Percentiles rank a stretch among this genome's conserved stretches.
Evolutionary conservation across 2,113 vertebrate species (phyloP).

Genomic region (Solea solea): DNA sequence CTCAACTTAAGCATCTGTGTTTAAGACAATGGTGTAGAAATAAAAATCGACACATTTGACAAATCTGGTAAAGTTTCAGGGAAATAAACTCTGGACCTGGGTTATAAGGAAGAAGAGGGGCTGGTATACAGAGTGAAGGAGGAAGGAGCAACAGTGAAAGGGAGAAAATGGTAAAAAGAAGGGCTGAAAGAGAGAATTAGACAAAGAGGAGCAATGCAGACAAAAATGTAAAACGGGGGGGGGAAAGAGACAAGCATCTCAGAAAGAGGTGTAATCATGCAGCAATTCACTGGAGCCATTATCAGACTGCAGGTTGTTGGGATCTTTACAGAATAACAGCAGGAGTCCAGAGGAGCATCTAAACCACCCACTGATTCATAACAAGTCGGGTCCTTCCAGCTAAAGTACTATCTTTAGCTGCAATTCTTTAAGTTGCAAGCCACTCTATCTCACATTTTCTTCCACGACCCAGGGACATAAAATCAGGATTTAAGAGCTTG

Average conservation of each 20-base stretch:
- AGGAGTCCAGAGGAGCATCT: constrained; percentile 70
- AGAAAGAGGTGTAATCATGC: constrained; percentile 79
- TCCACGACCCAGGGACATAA: constrained; percentile 43
- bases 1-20: background rate
- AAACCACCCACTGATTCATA: constrained; percentile 71
- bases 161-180: constrained; percentile 34
- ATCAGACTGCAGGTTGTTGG: constrained; percentile 75
- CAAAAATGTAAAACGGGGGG: constrained; percentile 58
- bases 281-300: constrained; percentile 77
- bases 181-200: constrained; percentile 28
- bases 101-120: no score
- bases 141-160: constrained; percentile 29
- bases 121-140: background rate
- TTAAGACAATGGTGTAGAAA: background rate
- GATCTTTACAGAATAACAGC: constrained; percentile 75
- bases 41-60: constrained; percentile 5
- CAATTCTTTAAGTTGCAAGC: constrained; percentile 61
- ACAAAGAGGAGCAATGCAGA: constrained; percentile 51
- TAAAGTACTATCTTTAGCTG: constrained; percentile 66
- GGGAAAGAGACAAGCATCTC: constrained; percentile 60
- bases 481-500: constrained; percentile 56
- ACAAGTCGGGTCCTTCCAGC: constrained; percentile 63
- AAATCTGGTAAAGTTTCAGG: constrained; percentile 20
- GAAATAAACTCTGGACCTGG: constrained; percentile 30
- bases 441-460: constrained; percentile 63